Conservation (phyloP, 1,140 invertebrate genomes). For the Zaprionus davidi region DNA sequence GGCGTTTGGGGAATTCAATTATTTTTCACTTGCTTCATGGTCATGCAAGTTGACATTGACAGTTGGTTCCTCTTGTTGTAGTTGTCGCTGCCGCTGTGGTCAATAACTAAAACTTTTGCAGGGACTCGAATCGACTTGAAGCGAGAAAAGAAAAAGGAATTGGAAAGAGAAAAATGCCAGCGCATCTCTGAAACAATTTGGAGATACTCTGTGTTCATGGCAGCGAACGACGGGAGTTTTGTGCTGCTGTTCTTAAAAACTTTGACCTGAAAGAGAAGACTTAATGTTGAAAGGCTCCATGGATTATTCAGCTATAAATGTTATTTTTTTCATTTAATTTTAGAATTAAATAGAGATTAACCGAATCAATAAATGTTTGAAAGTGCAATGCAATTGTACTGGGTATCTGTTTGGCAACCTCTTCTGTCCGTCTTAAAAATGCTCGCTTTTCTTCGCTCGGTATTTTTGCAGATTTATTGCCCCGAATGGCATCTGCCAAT, state of each 20-base stretch:
- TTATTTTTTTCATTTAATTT: too few species aligned
- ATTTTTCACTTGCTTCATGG: slow-evolving; percentile 63
- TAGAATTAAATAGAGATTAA: too few species aligned
- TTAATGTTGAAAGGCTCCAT: too few species aligned
- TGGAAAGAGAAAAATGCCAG: slow-evolving; percentile 39
- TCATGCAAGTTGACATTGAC: slow-evolving; percentile 72
- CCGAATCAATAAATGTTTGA: too few species aligned
- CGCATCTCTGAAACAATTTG: slow-evolving; percentile 42
- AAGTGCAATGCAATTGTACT: too few species aligned
- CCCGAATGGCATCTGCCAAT: slow-evolving; percentile 64
- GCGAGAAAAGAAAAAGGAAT: not conserved
- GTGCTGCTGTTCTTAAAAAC: too few species aligned
- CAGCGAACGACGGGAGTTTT: not conserved
- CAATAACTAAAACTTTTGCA: slow-evolving; percentile 56
- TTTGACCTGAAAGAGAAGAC: too few species aligned
- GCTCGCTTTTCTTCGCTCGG: slow-evolving; percentile 1
- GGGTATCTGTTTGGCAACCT: slow-evolving; percentile 8
- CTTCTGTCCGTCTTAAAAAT: not conserved
- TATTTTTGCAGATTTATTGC: slow-evolving; percentile 67
- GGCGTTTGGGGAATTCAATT: slow-evolving; percentile 82
- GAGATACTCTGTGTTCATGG: not conserved
- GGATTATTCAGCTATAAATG: too few species aligned
- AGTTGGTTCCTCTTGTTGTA: slow-evolving; percentile 45
- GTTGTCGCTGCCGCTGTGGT: slow-evolving; percentile 60
- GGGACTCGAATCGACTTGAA: slow-evolving; percentile 10